Conservation (phyloP, 2,113 vertebrate species). For the Podarcis cretensis region DNA sequence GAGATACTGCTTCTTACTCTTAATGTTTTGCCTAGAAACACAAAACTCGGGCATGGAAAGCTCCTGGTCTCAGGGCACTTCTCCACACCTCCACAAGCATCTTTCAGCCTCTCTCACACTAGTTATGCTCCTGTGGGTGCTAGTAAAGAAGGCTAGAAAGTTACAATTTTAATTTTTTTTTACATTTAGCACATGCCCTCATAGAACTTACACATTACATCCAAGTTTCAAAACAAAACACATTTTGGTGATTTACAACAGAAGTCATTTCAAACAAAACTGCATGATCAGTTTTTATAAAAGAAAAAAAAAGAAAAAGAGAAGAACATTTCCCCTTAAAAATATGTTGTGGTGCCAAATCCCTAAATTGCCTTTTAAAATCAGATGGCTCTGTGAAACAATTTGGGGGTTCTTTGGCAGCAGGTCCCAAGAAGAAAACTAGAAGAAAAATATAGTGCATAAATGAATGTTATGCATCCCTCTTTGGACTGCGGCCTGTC, state of each 20-base stretch:
- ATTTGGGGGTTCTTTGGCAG: slow-evolving; percentile 11
- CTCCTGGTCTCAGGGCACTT: neutral
- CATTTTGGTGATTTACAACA: neutral
- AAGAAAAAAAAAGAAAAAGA: too few species aligned
- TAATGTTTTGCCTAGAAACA: neutral
- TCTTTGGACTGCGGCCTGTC: neutral
- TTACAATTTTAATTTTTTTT: neutral
- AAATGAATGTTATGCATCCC: slow-evolving; percentile 14
- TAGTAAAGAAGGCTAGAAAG: neutral
- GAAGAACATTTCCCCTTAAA: neutral
- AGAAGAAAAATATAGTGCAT: slow-evolving; percentile 16
- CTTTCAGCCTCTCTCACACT: neutral
- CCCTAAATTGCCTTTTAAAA: slow-evolving; percentile 14
- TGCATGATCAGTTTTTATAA: neutral
- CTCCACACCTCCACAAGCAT: neutral
- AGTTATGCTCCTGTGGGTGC: neutral
- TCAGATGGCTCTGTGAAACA: neutral
- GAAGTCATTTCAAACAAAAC: neutral
- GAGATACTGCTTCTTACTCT: neutral
- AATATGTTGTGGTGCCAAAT: neutral
- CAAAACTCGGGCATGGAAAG: neutral
- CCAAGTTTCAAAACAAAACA: neutral
- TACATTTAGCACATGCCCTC: neutral
- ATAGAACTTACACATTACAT: neutral
- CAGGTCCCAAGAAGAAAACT: neutral